These are phyloP conservation scores for Diadema setosum DNA, from an alignment of 35 echinoderm and acorn worm genomes.

Conservation along the genomic window DNA sequence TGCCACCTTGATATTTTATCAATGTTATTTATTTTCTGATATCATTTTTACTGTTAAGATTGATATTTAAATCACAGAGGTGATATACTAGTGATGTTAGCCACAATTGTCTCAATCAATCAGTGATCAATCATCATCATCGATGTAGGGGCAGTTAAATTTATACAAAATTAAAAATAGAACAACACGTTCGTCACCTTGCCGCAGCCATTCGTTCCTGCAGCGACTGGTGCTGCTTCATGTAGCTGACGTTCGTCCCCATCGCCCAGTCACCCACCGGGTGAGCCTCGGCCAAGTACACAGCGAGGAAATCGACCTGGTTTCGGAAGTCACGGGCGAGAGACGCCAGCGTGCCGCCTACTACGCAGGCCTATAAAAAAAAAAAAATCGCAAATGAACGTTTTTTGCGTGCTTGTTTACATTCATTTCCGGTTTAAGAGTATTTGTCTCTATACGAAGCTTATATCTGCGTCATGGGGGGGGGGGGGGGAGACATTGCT, in stretches of 20 bases:
- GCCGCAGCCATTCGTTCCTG: conserved; percentile 46
- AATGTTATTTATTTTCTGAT: too few relatives aligned
- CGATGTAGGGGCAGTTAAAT: too few relatives aligned
- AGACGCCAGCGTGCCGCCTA: conserved; percentile 27
- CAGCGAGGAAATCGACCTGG: conserved; percentile 59
- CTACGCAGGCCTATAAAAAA: conserved; percentile 49
- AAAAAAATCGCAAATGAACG: not conserved
- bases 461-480: not conserved
- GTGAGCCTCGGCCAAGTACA: conserved; percentile 69
- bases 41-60: too few relatives aligned
- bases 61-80: too few relatives aligned
- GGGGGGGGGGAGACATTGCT: not conserved
- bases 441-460: not conserved
- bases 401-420: not conserved
- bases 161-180: too few relatives aligned
- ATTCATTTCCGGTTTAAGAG: not conserved
- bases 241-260: not conserved
- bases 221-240: not conserved
- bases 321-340: conserved; percentile 53
- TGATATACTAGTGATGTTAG: too few relatives aligned
- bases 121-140: too few relatives aligned
- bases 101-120: too few relatives aligned
- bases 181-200: too few relatives aligned
- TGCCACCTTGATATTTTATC: too few relatives aligned
- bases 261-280: conserved; percentile 22